phyloP scores from a whole-genome alignment of 2,888 invertebrate species.

The Microctonus hyperodae region DNA sequence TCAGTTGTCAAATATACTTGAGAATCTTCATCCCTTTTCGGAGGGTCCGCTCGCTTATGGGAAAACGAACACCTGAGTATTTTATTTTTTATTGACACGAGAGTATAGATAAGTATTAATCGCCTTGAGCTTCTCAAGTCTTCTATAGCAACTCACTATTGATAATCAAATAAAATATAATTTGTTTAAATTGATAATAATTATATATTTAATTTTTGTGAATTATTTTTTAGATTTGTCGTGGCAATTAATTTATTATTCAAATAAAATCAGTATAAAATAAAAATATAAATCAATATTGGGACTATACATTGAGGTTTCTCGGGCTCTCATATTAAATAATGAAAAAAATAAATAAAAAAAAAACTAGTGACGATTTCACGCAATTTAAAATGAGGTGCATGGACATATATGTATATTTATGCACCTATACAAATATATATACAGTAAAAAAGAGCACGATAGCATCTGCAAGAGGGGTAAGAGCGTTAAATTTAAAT shows the following conservation, averaged over 20 bases:
- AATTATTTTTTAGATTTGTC: too few relatives aligned
- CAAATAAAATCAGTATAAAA: neutral
- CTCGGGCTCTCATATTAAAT: constrained; percentile 9
- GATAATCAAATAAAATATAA: too few relatives aligned
- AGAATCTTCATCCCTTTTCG: constrained; percentile 32
- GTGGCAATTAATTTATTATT: too few relatives aligned
- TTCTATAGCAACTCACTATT: neutral
- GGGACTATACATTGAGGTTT: constrained; percentile 25
- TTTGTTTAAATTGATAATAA: too few relatives aligned
- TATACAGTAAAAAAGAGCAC: neutral
- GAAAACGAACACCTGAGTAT: constrained; percentile 60
- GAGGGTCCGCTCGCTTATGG: constrained; percentile 41
- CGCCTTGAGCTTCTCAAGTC: neutral
- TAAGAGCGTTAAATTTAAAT: constrained; percentile 61
- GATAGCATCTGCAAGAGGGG: constrained; percentile 50
- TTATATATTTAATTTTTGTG: too few relatives aligned
- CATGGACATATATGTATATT: neutral
- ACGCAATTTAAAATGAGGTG: constrained; percentile 45
- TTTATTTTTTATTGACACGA: constrained; percentile 29
- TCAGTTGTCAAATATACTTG: constrained; percentile 57
- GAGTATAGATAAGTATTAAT: neutral
- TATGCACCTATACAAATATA: too few relatives aligned
- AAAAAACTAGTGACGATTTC: constrained; percentile 51
- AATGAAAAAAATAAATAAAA: neutral
- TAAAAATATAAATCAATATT: neutral